Percentiles rank a stretch among this genome's conserved stretches.
These are phyloP conservation scores for Cephus sareptanus DNA, from an alignment of 2,888 invertebrate genomes.

Conservation along the genomic window DNA sequence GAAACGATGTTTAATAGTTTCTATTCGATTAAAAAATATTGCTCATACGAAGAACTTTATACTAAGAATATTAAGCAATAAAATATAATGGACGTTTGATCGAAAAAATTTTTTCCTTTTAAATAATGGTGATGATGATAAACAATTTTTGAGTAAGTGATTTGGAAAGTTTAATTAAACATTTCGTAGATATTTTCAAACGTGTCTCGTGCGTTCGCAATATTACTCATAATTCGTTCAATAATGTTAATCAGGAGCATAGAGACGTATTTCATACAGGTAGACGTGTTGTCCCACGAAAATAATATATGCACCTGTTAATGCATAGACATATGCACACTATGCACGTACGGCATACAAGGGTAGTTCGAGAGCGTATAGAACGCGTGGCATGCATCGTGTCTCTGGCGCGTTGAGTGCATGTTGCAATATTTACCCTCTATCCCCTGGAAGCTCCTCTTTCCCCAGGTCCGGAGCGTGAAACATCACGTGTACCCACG, in stretches of 20 bases:
- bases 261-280: background rate
- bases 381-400: slow-evolving; percentile 30
- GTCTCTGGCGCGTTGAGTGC: slow-evolving; percentile 55
- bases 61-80: too few species aligned
- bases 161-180: too few species aligned
- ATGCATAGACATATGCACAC: slow-evolving; percentile 52
- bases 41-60: too few species aligned
- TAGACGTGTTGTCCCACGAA: slow-evolving; percentile 41
- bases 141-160: too few species aligned
- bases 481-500: background rate
- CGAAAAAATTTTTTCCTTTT: too few species aligned
- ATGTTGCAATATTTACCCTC: slow-evolving; percentile 60
- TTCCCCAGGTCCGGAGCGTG: background rate
- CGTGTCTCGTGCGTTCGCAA: background rate
- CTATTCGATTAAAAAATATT: too few species aligned
- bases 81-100: too few species aligned
- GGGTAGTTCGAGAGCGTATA: slow-evolving; percentile 13
- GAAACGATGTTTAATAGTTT: too few species aligned
- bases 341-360: slow-evolving; percentile 19
- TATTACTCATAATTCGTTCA: background rate
- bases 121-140: too few species aligned
- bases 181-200: too few species aligned
- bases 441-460: slow-evolving; percentile 9
- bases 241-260: background rate
- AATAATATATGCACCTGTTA: slow-evolving; percentile 60